These are phyloP conservation scores for Arge pagana DNA, from an alignment of 2,888 invertebrate species.

Conservation along the genomic window DNA sequence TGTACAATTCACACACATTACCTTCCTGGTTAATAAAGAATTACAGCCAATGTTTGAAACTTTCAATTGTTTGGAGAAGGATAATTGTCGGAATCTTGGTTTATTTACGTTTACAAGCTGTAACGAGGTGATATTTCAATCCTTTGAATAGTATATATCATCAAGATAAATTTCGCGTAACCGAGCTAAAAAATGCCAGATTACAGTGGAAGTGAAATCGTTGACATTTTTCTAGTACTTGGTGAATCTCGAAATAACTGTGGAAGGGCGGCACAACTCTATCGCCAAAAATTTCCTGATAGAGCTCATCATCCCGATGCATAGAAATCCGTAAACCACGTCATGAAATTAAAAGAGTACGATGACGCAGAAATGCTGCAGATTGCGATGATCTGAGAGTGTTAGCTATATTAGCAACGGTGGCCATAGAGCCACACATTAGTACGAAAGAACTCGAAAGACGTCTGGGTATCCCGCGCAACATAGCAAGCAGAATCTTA, in stretches of 20 bases:
- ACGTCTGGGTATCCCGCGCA: constrained; percentile 5
- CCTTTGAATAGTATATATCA: too few species aligned
- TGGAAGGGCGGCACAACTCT: background rate
- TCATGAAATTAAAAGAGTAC: background rate
- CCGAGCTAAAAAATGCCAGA: too few species aligned
- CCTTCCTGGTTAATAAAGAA: too few species aligned
- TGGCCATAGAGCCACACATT: background rate
- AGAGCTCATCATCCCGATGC: background rate
- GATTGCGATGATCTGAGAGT: background rate
- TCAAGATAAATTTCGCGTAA: too few species aligned
- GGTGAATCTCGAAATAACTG: background rate
- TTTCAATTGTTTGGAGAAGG: too few species aligned
- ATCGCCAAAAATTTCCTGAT: background rate
- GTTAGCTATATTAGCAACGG: background rate
- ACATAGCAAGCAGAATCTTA: background rate
- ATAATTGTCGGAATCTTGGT: too few species aligned
- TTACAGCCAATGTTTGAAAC: too few species aligned
- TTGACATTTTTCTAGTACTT: too few species aligned
- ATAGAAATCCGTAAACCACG: constrained; percentile 2
- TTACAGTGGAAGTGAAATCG: too few species aligned
- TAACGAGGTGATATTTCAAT: too few species aligned
- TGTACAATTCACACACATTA: too few species aligned
- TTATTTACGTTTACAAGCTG: too few species aligned
- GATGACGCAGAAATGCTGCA: constrained; percentile 1
- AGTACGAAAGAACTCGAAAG: background rate